phyloP scores from a whole-genome alignment of 2,797 vertebrate species.

The Artibeus jamaicensis region DNA sequence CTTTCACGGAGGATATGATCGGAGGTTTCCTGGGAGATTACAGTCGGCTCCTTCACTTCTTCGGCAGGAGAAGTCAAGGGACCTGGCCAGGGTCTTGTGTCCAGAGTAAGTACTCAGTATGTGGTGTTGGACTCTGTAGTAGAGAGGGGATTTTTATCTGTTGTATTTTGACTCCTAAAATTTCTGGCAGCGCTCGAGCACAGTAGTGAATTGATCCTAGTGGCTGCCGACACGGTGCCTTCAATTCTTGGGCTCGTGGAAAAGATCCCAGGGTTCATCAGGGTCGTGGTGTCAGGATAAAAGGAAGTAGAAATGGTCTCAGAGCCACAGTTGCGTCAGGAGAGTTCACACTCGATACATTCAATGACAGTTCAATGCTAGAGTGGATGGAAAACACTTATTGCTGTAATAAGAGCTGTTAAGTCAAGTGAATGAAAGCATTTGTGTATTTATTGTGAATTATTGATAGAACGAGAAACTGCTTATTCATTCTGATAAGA shows the following conservation, averaged over 20 bases:
- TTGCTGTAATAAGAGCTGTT: not conserved
- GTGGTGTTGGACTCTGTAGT: not conserved
- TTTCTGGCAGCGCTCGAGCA: not conserved
- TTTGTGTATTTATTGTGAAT: slow-evolving; percentile 8
- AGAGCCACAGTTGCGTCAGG: not conserved
- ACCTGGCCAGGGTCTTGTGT: not conserved
- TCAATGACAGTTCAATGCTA: not conserved
- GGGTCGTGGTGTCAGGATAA: not conserved
- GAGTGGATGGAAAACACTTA: not conserved
- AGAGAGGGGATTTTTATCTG: not conserved
- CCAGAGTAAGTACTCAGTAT: not conserved
- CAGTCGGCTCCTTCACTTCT: not conserved
- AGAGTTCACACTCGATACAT: not conserved
- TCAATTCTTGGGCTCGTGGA: not conserved
- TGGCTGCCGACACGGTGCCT: not conserved
- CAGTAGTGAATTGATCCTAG: not conserved
- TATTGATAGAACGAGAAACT: not conserved
- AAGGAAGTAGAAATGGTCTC: not conserved
- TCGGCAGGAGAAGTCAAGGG: not conserved
- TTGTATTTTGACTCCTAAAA: not conserved
- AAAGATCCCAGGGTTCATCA: not conserved
- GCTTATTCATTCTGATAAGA: not conserved
- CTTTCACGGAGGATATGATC: not conserved
- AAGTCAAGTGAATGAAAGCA: not conserved
- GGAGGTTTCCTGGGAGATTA: not conserved